These are phyloP conservation scores for Hypocryptadius cinnamomeus DNA, from an alignment of 2,113 vertebrate genomes.

Conservation along the genomic window DNA sequence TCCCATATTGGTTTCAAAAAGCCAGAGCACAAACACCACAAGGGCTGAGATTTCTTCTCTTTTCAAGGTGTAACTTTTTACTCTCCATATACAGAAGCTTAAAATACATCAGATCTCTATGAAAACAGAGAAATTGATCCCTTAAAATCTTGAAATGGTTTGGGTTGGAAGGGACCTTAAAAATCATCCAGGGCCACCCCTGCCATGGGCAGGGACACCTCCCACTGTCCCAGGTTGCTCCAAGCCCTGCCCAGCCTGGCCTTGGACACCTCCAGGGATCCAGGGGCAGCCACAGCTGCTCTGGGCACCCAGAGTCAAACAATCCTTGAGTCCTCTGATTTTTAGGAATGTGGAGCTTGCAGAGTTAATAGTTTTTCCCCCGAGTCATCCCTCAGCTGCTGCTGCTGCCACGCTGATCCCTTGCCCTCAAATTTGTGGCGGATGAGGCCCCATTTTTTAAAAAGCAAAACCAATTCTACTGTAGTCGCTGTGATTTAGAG, in stretches of 20 bases:
- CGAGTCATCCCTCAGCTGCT: neutral
- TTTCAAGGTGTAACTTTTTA: too few relatives aligned
- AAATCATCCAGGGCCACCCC: accelerated
- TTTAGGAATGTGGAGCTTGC: neutral
- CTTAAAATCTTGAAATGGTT: too few relatives aligned
- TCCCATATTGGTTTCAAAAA: too few relatives aligned
- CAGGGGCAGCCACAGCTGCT: neutral
- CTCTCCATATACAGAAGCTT: too few relatives aligned
- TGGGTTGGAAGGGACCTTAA: neutral
- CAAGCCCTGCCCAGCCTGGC: neutral
- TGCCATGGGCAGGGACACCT: neutral
- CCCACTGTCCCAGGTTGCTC: accelerated
- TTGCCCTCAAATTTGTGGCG: neutral
- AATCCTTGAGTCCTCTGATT: neutral
- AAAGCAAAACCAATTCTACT: constrained; percentile 48
- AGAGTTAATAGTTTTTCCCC: neutral
- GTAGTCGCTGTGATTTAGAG: constrained; percentile 46
- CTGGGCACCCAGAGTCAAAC: neutral
- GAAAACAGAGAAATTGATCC: too few relatives aligned
- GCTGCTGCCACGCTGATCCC: neutral
- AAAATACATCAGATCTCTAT: too few relatives aligned
- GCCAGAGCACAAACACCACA: too few relatives aligned
- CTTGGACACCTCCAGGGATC: neutral
- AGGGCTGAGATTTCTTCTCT: too few relatives aligned
- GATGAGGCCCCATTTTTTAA: constrained; percentile 11